phyloP scores from a whole-genome alignment of 2,113 vertebrate species.

The Numenius arquata region DNA sequence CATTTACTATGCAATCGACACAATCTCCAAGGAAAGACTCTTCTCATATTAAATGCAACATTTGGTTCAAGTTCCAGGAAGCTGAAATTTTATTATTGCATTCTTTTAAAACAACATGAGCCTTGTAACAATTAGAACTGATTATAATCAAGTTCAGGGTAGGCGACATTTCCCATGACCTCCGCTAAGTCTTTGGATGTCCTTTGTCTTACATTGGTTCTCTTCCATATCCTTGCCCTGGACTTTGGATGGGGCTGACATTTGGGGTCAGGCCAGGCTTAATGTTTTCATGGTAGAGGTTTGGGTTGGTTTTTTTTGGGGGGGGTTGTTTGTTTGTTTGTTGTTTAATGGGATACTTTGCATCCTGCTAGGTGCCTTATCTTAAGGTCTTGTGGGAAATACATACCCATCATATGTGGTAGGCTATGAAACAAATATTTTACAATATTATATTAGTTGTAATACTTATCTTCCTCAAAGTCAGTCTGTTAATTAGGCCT shows the following conservation, averaged over 20 bases:
- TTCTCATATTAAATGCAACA: background rate
- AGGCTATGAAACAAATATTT: background rate
- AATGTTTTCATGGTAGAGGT: background rate
- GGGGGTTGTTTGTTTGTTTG: background rate
- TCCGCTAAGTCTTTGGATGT: background rate
- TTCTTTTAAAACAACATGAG: background rate
- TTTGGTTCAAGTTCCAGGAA: background rate
- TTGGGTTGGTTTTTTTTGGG: too few species aligned
- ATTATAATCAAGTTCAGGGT: conserved; percentile 42
- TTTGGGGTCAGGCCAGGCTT: background rate
- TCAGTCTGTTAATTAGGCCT: background rate
- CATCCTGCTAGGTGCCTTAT: background rate
- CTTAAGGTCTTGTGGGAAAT: background rate
- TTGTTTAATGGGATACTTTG: background rate
- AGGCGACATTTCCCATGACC: conserved; percentile 41
- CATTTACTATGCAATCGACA: background rate
- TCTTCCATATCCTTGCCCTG: background rate
- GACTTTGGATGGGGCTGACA: background rate
- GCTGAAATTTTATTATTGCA: background rate
- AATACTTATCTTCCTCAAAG: background rate
- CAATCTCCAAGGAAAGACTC: background rate
- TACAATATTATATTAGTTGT: background rate
- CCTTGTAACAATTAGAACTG: conserved; percentile 12
- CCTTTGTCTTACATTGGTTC: background rate
- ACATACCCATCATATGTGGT: background rate